Percentiles rank a stretch among this genome's conserved stretches.
phyloP scores from a whole-genome alignment of 2,797 vertebrate genomes.

The Microtus obscurus region DNA sequence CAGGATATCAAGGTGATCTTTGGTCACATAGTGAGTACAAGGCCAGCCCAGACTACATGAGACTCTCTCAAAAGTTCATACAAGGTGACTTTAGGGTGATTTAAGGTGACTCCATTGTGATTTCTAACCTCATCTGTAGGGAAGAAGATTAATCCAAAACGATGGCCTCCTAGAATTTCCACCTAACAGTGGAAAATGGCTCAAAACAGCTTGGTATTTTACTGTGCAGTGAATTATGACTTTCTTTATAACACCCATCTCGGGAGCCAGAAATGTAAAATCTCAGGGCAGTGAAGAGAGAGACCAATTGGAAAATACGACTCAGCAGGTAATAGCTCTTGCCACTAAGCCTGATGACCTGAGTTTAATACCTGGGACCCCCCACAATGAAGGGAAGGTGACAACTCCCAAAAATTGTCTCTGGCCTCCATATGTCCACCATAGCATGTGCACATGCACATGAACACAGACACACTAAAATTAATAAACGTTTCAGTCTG shows the following conservation, averaged over 20 bases:
- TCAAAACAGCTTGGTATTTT: background rate
- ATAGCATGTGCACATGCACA: background rate
- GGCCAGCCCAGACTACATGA: background rate
- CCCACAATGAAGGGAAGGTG: background rate
- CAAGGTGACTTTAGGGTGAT: background rate
- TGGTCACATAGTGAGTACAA: too few relatives aligned
- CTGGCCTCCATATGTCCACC: background rate
- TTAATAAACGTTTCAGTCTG: background rate
- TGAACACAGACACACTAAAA: background rate
- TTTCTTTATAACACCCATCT: background rate
- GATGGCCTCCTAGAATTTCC: background rate
- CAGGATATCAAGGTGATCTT: background rate
- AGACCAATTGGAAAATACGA: background rate
- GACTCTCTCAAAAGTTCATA: background rate
- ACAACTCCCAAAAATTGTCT: background rate
- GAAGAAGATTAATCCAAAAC: background rate
- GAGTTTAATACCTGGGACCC: background rate
- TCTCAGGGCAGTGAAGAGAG: background rate
- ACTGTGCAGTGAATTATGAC: background rate
- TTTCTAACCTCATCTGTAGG: background rate
- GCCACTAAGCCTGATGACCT: background rate
- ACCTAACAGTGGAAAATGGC: background rate
- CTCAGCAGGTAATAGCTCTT: background rate
- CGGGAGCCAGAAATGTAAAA: background rate
- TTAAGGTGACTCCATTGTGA: background rate